Evolutionary conservation across 2,113 vertebrate species (phyloP), one percentile per base, ranked within the genome.

Genomic region (Rhabdomys dilectus): DNA sequence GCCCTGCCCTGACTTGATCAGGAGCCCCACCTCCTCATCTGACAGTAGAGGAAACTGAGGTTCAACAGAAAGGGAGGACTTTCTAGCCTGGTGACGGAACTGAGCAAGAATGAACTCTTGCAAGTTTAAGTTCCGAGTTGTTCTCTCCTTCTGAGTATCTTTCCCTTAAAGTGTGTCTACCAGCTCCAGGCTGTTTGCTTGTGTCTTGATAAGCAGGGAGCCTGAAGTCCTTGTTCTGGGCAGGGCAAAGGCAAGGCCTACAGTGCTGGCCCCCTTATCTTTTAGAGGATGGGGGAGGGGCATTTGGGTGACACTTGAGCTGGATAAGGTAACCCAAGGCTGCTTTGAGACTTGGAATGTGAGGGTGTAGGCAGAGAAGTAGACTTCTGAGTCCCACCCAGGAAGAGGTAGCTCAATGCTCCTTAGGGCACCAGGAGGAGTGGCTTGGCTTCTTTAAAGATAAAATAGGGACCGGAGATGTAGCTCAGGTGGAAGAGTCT

Each of bases 121-220:
- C 39, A 48, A 48, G 24, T 68, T 53, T 56, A 95, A 91, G 81
- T n/a, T 21, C 75, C 21, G 15, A 12, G n/a, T 13, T 26, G 76
- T 39, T 17, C 64, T 48, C 11, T 77, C 29, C 29, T 26, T 13
- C 73, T 53, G 0, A 70, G 64, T 2, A 0, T 53, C 77, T 60
- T 87, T 66, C 51, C 58, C 88, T 62, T 95, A 24, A 45, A 96
- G 96, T 89, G 60, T 87, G 88, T 93, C 95, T 93, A 56, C 82
- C 2, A 1, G 39, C 75, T 42, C 11, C 39, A 22, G 53, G 45
- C 81, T 91, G 42, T 96, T 96, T 96, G 86, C 91, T 90, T n/a
- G 36, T 66, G 89, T 53, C 51, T 21, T 88, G 93, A 95, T 97
- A 96, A 96, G 82, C 91, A 34, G 53, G 34, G 62, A 93, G 66